Conservation (phyloP, 2,113 vertebrate genomes). For the Lates calcarifer region DNA sequence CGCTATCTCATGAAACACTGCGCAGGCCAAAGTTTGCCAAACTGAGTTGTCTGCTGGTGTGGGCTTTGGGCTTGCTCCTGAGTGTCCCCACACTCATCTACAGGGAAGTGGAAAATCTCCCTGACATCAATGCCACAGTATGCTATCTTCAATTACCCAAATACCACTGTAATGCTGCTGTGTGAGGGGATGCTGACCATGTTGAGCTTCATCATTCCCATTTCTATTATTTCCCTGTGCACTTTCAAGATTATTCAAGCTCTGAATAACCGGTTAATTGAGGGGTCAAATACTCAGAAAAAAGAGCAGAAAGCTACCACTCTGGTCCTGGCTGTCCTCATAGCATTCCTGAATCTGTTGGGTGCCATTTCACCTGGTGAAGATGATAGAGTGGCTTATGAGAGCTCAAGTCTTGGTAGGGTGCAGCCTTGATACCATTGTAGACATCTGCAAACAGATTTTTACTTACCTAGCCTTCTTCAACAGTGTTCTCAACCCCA, state of each 20-base stretch:
- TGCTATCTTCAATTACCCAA: slow-evolving; percentile 87
- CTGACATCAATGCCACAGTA: slow-evolving; percentile 72
- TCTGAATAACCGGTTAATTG: slow-evolving; percentile 83
- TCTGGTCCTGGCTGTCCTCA: slow-evolving; percentile 89
- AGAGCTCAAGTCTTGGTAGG: slow-evolving; percentile 20
- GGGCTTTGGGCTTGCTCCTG: slow-evolving; percentile 87
- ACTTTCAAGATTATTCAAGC: slow-evolving; percentile 86
- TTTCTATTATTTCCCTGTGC: slow-evolving; percentile 87
- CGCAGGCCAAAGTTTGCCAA: slow-evolving; percentile 88
- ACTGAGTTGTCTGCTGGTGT: slow-evolving; percentile 88
- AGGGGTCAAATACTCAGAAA: slow-evolving; percentile 85
- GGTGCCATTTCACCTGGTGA: slow-evolving; percentile 92
- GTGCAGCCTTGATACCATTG: slow-evolving; percentile 75
- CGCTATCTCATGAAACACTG: slow-evolving; percentile 91
- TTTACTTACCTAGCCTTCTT: slow-evolving; percentile 87
- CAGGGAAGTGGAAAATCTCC: slow-evolving; percentile 69
- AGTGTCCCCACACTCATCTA: slow-evolving; percentile 86
- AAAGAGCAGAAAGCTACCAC: slow-evolving; percentile 91
- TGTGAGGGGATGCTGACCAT: slow-evolving; percentile 86
- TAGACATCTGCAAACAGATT: slow-evolving; percentile 88
- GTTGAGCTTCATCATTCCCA: slow-evolving; percentile 90
- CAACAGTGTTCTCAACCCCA: slow-evolving; percentile 95
- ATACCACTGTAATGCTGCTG: slow-evolving; percentile 50
- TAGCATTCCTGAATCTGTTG: slow-evolving; percentile 92
- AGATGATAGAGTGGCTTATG: slow-evolving; percentile 83